Conservation (phyloP, 2,888 invertebrate species). For the Nasonia oneida region DNA sequence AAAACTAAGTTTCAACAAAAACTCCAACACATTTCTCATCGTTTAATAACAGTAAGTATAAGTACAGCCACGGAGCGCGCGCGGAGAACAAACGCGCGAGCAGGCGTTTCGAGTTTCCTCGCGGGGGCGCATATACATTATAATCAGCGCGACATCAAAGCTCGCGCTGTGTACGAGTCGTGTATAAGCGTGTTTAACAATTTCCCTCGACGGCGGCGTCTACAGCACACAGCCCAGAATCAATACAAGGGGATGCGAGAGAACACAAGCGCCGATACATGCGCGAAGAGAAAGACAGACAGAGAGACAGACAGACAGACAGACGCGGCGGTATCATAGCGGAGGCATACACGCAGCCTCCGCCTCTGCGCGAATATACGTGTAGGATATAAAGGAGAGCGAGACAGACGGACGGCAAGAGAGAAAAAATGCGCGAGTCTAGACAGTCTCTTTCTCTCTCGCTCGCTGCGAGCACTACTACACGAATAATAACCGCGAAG, state of each 20-base stretch:
- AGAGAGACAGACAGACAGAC: slow-evolving; percentile 22
- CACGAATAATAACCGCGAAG: slow-evolving; percentile 47
- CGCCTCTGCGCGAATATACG: not conserved
- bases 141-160: slow-evolving; percentile 59
- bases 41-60: too few relatives aligned
- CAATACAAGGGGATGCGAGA: slow-evolving; percentile 56
- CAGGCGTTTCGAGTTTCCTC: slow-evolving; percentile 30
- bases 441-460: slow-evolving; percentile 39
- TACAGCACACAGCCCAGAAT: slow-evolving; percentile 41
- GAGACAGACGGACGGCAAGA: not conserved
- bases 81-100: not conserved
- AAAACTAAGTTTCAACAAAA: too few relatives aligned
- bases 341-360: not conserved
- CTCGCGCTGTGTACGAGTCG: slow-evolving; percentile 59
- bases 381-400: slow-evolving; percentile 5
- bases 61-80: too few relatives aligned
- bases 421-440: slow-evolving; percentile 34
- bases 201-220: slow-evolving; percentile 40
- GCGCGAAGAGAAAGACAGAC: slow-evolving; percentile 37
- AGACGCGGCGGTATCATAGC: not conserved
- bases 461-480: not conserved
- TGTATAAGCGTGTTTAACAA: slow-evolving; percentile 55
- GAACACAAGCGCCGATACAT: slow-evolving; percentile 54
- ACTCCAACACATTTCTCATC: too few relatives aligned
- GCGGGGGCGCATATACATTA: slow-evolving; percentile 40